Evolutionary conservation across 2,888 invertebrate species (phyloP), one percentile per base, ranked within the genome.

Genomic region (Oscheius sp.): DNA sequence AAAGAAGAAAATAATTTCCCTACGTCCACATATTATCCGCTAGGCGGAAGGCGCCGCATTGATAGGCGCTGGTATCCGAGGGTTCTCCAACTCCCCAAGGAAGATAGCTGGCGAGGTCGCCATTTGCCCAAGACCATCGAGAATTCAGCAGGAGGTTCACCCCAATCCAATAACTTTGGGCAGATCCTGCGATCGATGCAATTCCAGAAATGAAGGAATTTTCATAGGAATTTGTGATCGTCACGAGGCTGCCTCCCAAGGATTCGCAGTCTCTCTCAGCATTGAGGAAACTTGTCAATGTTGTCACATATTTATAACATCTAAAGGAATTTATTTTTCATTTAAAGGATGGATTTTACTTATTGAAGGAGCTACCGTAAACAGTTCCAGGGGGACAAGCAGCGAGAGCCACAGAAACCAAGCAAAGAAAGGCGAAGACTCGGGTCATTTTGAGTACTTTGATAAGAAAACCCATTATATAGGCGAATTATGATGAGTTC

Each of bases 201-300:
- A 21, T 21, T 12, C 55, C 55, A 21, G 55, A 21, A 21, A 55
- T 25, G 25, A 23, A 55, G 21, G 55, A 25, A 13, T 55, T 55
- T 25, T 55, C 55, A 55, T 18, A 55, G 21, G 55, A 9, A 55
- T 55, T 55, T 6, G 21, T 12, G 21, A 55, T 23, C 5, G 55
- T 6, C 2, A 55, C 55, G 3, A 55, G 55, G 21, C 23, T 55
- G 16, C 55, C 55, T 2, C 55, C 55, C 16, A 55, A 3, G 12
- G 21, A 25, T 55, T 55, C 55, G 23, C 55, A 55, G 16, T 6
- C 23, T 13, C 23, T 55, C 55, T 55, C 55, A 23, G 55, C 55
- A 2, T 6, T 13, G 2, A 55, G 25, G 25, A 55, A 55, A 5
- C 12, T 23, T 2, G 25, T 55, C 16, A 23, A 3, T 23, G 9